Base-by-base conservation (phyloP, 2,888 invertebrate genomes). In the Oscheius sp. region DNA sequence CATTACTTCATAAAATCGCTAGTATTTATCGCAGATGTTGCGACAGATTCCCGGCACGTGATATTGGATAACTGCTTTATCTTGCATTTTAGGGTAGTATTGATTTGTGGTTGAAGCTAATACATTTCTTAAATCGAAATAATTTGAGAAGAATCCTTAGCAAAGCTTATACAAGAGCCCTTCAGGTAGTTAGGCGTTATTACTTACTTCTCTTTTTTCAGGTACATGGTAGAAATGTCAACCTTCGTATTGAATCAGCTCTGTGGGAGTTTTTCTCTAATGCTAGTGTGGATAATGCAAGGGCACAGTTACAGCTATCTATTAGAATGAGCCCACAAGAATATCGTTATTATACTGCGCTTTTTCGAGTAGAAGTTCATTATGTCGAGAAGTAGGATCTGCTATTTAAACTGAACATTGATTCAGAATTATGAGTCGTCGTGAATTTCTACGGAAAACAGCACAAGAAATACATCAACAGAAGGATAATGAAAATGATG, bases 1-100 rank as follows among this genome's bases (percentile, higher is more conserved):
- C 92, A 0, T 92, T 95, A 79, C 91, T 92, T 0, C 92, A 92
- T 75, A 91, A 93, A 78, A 91, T 95, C 7, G 93, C 93, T 85
- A 92, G 91, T 84, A 89, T 95, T 25, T 94, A 93, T 86, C 93
- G 92, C 87, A 92, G 92, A 82, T 92, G 92, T 25, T 91, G 93
- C 69, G 90, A 91, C 43, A 91, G 92, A 78, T 94, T 93, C 86
- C 92, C 93, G 84, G 91, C 53, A 53, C 53, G n/a, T 35, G 9
- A 61, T 41, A 25, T 45, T 21, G n/a, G n/a, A n/a, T n/a, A n/a
- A 13, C 35, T 46, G n/a, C 16, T 63, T 61, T 1, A 35, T 25
- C 18, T 5, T 2, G 46, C 52, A 46, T 21, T 70, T 59, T 52
- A 64, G 72, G 64, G 45, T 13, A 13, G 55, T 7, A n/a, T 73